Conservation (phyloP, 2,797 vertebrate species). For the Epinephelus coioides region DNA sequence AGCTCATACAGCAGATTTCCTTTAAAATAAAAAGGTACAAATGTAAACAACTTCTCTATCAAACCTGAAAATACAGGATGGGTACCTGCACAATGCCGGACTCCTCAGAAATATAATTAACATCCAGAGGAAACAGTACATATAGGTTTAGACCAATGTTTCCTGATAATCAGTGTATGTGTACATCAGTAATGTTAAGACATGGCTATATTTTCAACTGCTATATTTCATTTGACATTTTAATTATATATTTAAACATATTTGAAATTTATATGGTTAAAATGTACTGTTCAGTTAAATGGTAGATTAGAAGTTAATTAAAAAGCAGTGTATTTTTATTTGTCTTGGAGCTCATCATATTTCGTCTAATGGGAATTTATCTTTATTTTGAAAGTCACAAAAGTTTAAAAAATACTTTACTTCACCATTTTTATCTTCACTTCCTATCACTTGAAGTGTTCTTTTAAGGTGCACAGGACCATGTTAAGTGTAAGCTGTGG, state of each 20-base stretch:
- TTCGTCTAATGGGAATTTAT: no score
- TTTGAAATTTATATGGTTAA: not conserved
- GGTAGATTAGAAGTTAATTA: not conserved
- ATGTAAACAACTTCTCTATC: not conserved
- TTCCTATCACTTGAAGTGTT: no score
- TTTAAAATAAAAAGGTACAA: not conserved
- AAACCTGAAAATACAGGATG: not conserved
- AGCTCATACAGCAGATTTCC: constrained; percentile 9
- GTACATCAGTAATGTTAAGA: not conserved
- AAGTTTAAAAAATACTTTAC: no score
- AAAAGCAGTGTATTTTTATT: no score
- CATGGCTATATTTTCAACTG: not conserved
- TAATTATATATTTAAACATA: not conserved
- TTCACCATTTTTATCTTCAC: no score
- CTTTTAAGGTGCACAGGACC: no score
- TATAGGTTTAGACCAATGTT: not conserved
- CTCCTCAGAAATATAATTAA: not conserved
- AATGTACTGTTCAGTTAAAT: not conserved
- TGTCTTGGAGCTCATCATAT: not conserved
- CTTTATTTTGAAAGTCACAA: no score
- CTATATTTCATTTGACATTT: not conserved
- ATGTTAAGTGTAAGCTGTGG: no score
- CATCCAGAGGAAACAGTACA: not conserved
- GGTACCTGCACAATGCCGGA: not conserved
- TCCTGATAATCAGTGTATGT: not conserved